Percentiles rank a stretch among this genome's conserved stretches.
These are phyloP conservation scores for Allolobophora icterica DNA, from an alignment of 2,888 invertebrate genomes.

Conservation along the genomic window DNA sequence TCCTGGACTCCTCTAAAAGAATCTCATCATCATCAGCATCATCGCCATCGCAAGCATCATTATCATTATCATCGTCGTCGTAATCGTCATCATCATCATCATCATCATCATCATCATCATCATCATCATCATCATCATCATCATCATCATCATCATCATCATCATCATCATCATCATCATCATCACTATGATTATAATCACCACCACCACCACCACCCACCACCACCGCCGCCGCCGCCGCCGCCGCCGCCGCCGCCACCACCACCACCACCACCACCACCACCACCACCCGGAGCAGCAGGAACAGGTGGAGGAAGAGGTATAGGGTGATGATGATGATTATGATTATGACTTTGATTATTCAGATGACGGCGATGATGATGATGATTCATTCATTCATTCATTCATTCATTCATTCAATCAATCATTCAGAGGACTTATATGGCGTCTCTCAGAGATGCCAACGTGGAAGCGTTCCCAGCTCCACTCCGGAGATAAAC, in stretches of 20 bases:
- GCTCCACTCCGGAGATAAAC: no score
- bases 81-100: slow-evolving; percentile 38
- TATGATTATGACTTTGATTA: no score
- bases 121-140: background rate
- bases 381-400: no score
- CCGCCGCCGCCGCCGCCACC: slow-evolving; percentile 24
- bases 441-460: no score
- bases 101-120: slow-evolving; percentile 35
- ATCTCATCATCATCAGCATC: background rate
- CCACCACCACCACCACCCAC: slow-evolving; percentile 30
- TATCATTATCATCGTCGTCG: slow-evolving; percentile 1
- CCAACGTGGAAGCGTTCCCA: no score
- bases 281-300: background rate
- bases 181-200: slow-evolving; percentile 39
- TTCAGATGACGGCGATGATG: no score
- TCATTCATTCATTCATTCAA: no score
- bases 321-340: no score
- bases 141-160: slow-evolving; percentile 31
- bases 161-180: slow-evolving; percentile 42
- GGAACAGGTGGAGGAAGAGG: no score
- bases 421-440: no score
- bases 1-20: background rate
- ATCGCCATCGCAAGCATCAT: no score
- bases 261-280: slow-evolving; percentile 32
- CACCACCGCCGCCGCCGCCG: no score